phyloP scores from a whole-genome alignment of 1,140 invertebrate species.

The Palaemon carinicauda region DNA sequence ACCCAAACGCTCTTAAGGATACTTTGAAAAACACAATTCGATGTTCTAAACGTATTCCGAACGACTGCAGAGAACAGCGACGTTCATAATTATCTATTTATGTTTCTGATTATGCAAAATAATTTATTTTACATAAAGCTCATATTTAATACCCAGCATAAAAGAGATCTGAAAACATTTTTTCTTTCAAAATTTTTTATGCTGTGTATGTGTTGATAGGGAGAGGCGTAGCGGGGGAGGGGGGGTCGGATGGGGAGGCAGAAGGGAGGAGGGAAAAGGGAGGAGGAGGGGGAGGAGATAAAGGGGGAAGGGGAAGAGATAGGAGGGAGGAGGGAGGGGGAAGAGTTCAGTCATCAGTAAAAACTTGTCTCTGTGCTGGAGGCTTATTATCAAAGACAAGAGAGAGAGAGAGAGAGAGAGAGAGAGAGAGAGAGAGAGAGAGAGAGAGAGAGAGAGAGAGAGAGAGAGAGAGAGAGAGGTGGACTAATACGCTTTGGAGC shows the following conservation, averaged over 20 bases:
- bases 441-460: slow-evolving; percentile 20
- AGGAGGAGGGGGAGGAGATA: neutral
- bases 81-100: too few species aligned
- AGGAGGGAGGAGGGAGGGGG: neutral
- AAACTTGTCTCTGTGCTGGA: too few species aligned
- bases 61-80: too few species aligned
- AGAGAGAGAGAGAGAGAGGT: neutral
- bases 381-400: neutral
- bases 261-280: neutral
- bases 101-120: too few species aligned
- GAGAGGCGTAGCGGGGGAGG: too few species aligned
- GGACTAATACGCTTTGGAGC: neutral
- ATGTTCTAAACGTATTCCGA: too few species aligned
- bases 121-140: too few species aligned
- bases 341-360: neutral
- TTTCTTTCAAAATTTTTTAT: too few species aligned
- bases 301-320: neutral
- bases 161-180: too few species aligned
- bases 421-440: slow-evolving; percentile 18
- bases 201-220: too few species aligned
- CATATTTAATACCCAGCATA: too few species aligned
- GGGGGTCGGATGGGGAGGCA: neutral
- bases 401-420: slow-evolving; percentile 17
- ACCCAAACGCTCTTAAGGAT: neutral
- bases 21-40: neutral